Conservation (phyloP, 2,888 invertebrate genomes). For the Drosophila birchii region DNA sequence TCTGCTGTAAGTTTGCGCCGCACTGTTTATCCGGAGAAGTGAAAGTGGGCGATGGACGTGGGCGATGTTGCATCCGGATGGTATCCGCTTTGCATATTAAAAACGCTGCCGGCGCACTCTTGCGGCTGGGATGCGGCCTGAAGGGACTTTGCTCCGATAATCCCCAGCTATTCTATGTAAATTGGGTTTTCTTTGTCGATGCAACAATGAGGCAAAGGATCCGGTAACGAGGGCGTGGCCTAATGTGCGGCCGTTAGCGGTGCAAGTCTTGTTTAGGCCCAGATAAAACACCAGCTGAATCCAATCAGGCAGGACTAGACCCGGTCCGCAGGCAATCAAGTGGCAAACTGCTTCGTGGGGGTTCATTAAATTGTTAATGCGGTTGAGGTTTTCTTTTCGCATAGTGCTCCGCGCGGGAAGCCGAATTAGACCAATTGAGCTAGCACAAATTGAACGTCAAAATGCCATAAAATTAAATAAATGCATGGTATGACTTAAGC, state of each 20-base stretch:
- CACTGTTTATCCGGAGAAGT: constrained; percentile 31
- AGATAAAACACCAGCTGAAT: constrained; percentile 40
- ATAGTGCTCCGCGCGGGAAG: neutral
- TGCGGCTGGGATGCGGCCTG: constrained; percentile 24
- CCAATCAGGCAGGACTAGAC: constrained; percentile 28
- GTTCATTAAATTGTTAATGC: constrained; percentile 74
- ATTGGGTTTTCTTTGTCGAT: constrained; percentile 58
- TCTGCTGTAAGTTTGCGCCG: constrained; percentile 29
- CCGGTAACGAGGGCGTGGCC: constrained; percentile 22
- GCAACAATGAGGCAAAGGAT: constrained; percentile 30
- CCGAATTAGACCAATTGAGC: constrained; percentile 21
- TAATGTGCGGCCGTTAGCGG: constrained; percentile 33
- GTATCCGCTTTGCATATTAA: constrained; percentile 58
- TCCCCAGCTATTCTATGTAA: constrained; percentile 73
- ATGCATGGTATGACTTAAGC: neutral
- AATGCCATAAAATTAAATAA: constrained; percentile 30
- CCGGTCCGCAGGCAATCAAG: constrained; percentile 53
- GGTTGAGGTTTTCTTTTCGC: constrained; percentile 48
- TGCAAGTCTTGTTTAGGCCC: constrained; percentile 10
- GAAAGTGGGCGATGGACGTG: constrained; percentile 7
- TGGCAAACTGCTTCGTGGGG: constrained; percentile 56
- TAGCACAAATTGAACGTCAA: constrained; percentile 15
- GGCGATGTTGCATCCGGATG: constrained; percentile 39
- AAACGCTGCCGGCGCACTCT: constrained; percentile 64
- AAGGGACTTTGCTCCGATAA: constrained; percentile 53